phyloP scores from a whole-genome alignment of 2,888 invertebrate genomes.

The Andrena hattorfiana region DNA sequence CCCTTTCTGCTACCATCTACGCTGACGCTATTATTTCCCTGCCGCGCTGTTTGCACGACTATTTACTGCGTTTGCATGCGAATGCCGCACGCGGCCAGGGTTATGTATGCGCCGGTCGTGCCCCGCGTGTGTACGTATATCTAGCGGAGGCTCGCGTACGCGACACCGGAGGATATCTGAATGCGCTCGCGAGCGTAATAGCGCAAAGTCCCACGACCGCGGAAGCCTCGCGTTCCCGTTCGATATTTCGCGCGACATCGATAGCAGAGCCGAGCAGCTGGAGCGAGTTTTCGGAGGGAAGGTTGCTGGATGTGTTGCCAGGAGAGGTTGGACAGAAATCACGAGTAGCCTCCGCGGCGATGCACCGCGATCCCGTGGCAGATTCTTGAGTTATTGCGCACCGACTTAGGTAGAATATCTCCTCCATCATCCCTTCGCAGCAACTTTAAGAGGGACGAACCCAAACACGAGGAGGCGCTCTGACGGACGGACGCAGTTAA shows the following conservation, averaged over 20 bases:
- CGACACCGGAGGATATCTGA: conserved; percentile 59
- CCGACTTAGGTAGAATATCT: conserved; percentile 56
- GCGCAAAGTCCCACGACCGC: conserved; percentile 66
- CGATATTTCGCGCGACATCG: neutral
- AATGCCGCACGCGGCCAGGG: conserved; percentile 58
- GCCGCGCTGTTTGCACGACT: conserved; percentile 74
- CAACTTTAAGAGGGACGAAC: conserved; percentile 30
- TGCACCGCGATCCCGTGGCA: conserved; percentile 30
- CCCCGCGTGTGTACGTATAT: conserved; percentile 27
- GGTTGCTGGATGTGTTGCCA: neutral
- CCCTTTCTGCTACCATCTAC: conserved; percentile 70
- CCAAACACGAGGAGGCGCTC: conserved; percentile 36
- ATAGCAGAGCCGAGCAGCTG: no score
- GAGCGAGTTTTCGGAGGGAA: no score
- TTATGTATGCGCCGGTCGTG: conserved; percentile 19
- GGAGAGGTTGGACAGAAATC: neutral
- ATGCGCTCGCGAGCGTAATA: conserved; percentile 59
- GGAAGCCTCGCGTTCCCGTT: neutral
- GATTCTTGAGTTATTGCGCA: conserved; percentile 57
- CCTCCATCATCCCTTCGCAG: conserved; percentile 48
- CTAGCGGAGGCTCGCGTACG: conserved; percentile 22
- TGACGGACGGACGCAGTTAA: conserved; percentile 68
- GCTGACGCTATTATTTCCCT: conserved; percentile 78
- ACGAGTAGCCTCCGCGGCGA: conserved; percentile 26
- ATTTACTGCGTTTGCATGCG: conserved; percentile 80